Conservation (phyloP, 2,888 invertebrate species). For the Uropetala carovei region DNA sequence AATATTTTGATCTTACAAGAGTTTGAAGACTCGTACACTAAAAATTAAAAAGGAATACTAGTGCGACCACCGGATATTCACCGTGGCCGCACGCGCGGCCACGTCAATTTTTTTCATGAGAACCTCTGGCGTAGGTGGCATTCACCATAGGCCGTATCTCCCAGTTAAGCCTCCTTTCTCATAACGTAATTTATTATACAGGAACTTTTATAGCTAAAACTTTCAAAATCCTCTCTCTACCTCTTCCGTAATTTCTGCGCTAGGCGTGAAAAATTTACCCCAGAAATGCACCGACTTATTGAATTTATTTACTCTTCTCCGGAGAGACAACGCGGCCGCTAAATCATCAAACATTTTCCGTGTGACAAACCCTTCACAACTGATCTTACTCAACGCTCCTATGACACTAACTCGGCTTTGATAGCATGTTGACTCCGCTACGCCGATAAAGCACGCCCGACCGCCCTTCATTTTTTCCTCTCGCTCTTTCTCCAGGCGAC, state of each 20-base stretch:
- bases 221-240: too few relatives aligned
- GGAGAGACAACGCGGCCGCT: background rate
- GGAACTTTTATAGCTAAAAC: too few relatives aligned
- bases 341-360: constrained; percentile 45
- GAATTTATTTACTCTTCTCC: constrained; percentile 2
- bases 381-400: constrained; percentile 12
- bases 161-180: too few relatives aligned
- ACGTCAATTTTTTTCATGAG: too few relatives aligned
- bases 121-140: too few relatives aligned
- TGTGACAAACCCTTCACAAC: constrained; percentile 46
- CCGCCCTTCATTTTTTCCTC: constrained; percentile 33
- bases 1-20: too few relatives aligned
- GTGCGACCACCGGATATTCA: too few relatives aligned
- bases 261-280: background rate
- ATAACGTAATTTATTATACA: too few relatives aligned
- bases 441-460: constrained; percentile 45
- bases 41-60: too few relatives aligned
- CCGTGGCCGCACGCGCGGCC: too few relatives aligned
- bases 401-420: constrained; percentile 52
- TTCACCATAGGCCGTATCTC: too few relatives aligned
- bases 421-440: constrained; percentile 42
- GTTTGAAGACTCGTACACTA: too few relatives aligned
- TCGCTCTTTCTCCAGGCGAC: background rate
- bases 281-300: background rate
- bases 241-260: background rate